Evolutionary conservation across 1,140 invertebrate species (phyloP), one percentile per base, ranked within the genome.

Genomic region (Littorina saxatilis): DNA sequence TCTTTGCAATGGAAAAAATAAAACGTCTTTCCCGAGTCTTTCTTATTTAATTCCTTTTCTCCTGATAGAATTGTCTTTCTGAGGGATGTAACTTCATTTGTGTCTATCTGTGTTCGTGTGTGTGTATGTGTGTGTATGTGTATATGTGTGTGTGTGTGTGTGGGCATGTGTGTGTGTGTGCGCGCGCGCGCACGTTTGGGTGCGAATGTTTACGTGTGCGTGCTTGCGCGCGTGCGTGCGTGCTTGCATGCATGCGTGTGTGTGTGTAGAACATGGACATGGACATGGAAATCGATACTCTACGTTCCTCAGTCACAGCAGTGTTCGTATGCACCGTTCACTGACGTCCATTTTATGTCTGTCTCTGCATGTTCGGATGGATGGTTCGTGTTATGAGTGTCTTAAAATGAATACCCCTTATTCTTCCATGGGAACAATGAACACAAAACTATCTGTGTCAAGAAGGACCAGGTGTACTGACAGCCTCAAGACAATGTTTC

Each of bases 151-250:
- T 52, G 50, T 11, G 23, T 11, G 50, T 11, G 23, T 13, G 50
- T 52, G n/a, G 9, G 58, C n/a, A n/a, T 63, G 58, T 27, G 58
- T 63, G 58, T 27, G n/a, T 63, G 58, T 27, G n/a, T 63, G 58
- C 27, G 58, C n/a, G n/a, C 27, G n/a, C 27, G n/a, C n/a, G 58
- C n/a, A 23, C 27, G 61, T 63, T 15, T 63, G 61, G 15, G 61
- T 63, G 61, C 27, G 61, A 23, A n/a, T 63, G 61, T 63, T 15
- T n/a, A n/a, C n/a, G n/a, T n/a, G n/a, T n/a, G n/a, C n/a, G n/a
- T n/a, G n/a, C n/a, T n/a, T n/a, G n/a, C n/a, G n/a, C n/a, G n/a
- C n/a, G n/a, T n/a, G n/a, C n/a, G n/a, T n/a, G n/a, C n/a, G n/a
- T n/a, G n/a, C n/a, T n/a, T n/a, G n/a, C n/a, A n/a, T n/a, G n/a